phyloP scores from a whole-genome alignment of 1,140 invertebrate genomes.

The Calephelis nemesis region DNA sequence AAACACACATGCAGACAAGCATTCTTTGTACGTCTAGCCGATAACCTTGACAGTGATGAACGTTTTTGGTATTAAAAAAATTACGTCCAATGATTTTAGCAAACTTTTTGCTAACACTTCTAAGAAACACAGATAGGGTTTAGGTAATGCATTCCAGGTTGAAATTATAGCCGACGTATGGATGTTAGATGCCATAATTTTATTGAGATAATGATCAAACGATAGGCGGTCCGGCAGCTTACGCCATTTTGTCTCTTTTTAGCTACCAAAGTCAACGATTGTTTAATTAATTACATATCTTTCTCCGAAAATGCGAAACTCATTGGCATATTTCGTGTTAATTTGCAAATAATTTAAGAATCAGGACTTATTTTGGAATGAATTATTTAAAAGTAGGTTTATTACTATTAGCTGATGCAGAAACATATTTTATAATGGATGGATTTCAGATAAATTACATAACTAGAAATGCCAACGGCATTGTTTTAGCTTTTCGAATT shows the following conservation, averaged over 20 bases:
- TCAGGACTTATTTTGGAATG: no score
- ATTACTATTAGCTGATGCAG: no score
- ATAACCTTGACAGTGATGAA: slow-evolving; percentile 66
- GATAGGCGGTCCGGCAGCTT: slow-evolving; percentile 18
- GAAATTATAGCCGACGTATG: slow-evolving; percentile 64
- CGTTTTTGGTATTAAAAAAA: slow-evolving; percentile 63
- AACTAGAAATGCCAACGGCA: no score
- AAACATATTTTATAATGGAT: no score
- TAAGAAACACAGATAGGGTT: slow-evolving; percentile 62
- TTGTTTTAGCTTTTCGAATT: no score
- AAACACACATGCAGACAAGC: slow-evolving; percentile 64
- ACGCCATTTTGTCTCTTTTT: slow-evolving; percentile 3
- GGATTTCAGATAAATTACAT: no score
- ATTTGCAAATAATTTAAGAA: no score
- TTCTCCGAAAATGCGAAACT: slow-evolving; percentile 2
- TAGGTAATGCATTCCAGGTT: slow-evolving; percentile 68
- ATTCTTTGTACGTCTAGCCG: slow-evolving; percentile 73
- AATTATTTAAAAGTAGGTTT: no score
- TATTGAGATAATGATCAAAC: slow-evolving; percentile 57
- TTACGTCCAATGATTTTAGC: slow-evolving; percentile 70
- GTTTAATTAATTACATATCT: slow-evolving; percentile 9
- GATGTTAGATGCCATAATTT: slow-evolving; percentile 69
- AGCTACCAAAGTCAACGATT: neutral
- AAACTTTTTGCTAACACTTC: slow-evolving; percentile 69
- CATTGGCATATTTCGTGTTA: no score